Conservation (phyloP, 1,140 invertebrate species). For the Anthonomus grandis region DNA sequence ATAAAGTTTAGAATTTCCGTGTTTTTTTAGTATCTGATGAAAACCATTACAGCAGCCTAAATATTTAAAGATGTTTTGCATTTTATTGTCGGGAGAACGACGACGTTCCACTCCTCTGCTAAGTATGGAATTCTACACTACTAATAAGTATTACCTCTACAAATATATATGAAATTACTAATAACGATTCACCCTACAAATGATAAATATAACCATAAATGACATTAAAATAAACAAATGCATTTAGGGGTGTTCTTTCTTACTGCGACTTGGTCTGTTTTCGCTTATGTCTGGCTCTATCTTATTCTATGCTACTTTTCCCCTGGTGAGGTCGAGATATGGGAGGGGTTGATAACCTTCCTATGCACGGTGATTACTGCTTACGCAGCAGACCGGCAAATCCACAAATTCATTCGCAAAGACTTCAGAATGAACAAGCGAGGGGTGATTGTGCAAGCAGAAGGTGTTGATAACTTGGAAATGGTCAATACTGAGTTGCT, state of each 20-base stretch:
- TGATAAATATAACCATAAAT: no score
- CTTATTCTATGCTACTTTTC: slow-evolving; percentile 88
- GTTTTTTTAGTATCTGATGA: no score
- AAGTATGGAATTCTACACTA: no score
- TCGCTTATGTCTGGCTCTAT: slow-evolving; percentile 99
- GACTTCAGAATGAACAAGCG: slow-evolving; percentile 89
- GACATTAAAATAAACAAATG: no score
- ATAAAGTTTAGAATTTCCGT: no score
- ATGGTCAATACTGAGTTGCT: slow-evolving; percentile 57
- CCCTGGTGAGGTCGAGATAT: slow-evolving; percentile 84
- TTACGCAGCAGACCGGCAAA: slow-evolving; percentile 90
- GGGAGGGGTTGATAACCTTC: slow-evolving; percentile 95
- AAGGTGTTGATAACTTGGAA: slow-evolving; percentile 71
- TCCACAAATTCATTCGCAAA: slow-evolving; percentile 91
- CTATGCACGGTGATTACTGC: slow-evolving; percentile 91
- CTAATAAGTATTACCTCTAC: no score
- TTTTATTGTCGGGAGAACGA: no score
- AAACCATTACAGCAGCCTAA: no score
- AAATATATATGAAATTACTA: no score
- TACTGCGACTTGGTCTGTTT: slow-evolving; percentile 95
- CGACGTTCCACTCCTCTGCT: no score
- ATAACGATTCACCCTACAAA: no score
- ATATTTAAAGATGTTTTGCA: no score
- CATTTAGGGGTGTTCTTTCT: slow-evolving; percentile 97
- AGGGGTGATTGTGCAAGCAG: slow-evolving; percentile 84